Evolutionary conservation across 2,113 vertebrate genomes (phyloP).

Genomic region (Lampris incognitus): DNA sequence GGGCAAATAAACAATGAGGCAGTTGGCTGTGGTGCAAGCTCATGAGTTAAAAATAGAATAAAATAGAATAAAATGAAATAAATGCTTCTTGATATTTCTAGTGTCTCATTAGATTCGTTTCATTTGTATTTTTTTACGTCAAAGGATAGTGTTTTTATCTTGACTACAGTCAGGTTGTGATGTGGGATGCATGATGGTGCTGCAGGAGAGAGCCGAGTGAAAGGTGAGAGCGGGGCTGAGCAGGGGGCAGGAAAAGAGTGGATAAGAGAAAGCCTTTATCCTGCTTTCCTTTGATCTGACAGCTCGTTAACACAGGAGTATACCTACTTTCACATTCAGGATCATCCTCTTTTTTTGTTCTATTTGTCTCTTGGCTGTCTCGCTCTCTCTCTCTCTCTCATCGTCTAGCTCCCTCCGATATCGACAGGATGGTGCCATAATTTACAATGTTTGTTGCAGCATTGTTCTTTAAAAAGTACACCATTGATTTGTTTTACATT

Average conservation of each 20-base stretch:
- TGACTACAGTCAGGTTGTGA: too few species aligned
- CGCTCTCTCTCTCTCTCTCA: conserved; percentile 6
- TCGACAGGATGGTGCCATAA: background rate
- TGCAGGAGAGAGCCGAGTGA: background rate
- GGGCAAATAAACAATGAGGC: too few species aligned
- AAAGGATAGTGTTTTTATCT: too few species aligned
- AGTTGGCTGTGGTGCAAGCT: too few species aligned
- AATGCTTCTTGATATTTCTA: too few species aligned
- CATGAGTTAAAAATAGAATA: too few species aligned
- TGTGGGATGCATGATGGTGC: background rate
- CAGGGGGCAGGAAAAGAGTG: background rate
- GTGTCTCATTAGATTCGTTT: too few species aligned
- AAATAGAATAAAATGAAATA: too few species aligned
- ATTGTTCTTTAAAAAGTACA: too few species aligned
- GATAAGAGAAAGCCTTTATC: conserved; percentile 38
- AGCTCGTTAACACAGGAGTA: conserved; percentile 59
- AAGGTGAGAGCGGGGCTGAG: conserved; percentile 33
- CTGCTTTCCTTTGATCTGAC: conserved; percentile 65
- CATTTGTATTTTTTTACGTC: too few species aligned
- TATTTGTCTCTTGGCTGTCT: background rate
- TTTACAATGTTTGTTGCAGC: background rate
- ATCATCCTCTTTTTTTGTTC: background rate
- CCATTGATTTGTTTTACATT: too few species aligned
- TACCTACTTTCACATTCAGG: conserved; percentile 24
- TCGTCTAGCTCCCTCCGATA: background rate